Percentiles rank a stretch among this genome's conserved stretches.
phyloP scores from a whole-genome alignment of 2,113 vertebrate species.

The Catagonus wagneri region DNA sequence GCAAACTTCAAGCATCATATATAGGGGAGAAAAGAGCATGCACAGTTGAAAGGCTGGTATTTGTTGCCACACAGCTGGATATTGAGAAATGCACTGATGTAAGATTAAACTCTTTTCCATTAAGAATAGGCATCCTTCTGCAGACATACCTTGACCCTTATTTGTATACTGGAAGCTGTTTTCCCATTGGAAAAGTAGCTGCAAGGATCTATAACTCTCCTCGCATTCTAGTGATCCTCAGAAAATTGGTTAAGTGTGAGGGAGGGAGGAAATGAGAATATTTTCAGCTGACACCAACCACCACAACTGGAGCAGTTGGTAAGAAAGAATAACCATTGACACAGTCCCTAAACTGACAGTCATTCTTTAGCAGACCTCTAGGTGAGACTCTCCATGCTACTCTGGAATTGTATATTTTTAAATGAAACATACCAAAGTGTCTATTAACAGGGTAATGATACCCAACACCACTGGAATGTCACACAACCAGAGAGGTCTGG shows the following conservation, averaged over 20 bases:
- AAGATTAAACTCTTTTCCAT: conserved; percentile 20
- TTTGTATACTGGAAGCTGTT: background rate
- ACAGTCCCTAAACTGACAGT: background rate
- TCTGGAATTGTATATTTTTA: background rate
- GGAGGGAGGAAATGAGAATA: background rate
- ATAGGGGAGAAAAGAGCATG: background rate
- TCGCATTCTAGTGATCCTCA: background rate
- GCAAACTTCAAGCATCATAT: background rate
- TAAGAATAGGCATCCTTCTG: background rate
- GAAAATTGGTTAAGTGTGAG: background rate
- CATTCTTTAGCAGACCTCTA: background rate
- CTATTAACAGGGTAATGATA: background rate
- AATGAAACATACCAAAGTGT: background rate
- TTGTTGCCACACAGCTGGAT: background rate
- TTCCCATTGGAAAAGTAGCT: background rate
- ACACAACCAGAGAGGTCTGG: background rate
- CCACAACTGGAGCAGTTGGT: background rate
- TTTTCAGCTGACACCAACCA: background rate
- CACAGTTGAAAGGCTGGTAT: background rate
- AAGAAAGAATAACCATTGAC: background rate
- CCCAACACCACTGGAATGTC: background rate
- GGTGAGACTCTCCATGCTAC: background rate
- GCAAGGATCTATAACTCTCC: background rate
- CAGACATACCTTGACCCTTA: background rate
- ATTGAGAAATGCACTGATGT: background rate